Percentiles rank a stretch among this genome's conserved stretches.
Evolutionary conservation across 2,797 vertebrate species (phyloP).

Genomic region (Caiman crocodilus): DNA sequence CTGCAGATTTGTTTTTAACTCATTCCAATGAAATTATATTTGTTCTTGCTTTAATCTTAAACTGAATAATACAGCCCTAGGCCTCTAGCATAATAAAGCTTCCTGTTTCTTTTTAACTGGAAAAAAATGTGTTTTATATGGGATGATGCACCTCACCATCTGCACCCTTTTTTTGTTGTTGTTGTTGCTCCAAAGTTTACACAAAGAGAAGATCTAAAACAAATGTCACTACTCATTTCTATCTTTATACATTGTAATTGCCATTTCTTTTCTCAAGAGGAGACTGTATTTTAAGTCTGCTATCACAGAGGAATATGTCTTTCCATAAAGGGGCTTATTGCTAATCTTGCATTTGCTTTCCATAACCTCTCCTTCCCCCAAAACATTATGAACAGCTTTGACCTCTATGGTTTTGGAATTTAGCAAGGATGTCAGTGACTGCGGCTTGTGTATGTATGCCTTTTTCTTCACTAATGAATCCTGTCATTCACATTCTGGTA

Average conservation of each 20-base stretch:
- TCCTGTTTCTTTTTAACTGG: too few species aligned
- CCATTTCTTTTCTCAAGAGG: background rate
- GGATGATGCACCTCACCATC: too few species aligned
- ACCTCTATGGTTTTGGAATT: background rate
- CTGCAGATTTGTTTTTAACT: too few species aligned
- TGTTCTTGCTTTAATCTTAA: too few species aligned
- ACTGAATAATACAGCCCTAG: too few species aligned
- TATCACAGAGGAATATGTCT: background rate
- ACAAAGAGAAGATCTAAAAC: slow-evolving; percentile 20
- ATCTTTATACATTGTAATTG: slow-evolving; percentile 20
- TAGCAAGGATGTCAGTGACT: background rate
- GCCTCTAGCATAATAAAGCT: too few species aligned
- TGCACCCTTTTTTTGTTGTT: too few species aligned
- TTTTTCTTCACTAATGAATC: slow-evolving; percentile 9
- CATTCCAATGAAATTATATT: too few species aligned
- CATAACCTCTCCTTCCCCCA: background rate
- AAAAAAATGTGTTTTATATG: too few species aligned
- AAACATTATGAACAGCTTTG: slow-evolving; percentile 12
- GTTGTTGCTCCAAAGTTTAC: background rate
- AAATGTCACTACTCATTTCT: slow-evolving; percentile 32
- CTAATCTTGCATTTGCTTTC: background rate
- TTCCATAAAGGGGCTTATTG: background rate
- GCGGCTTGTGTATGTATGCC: background rate
- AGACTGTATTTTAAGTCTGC: background rate
- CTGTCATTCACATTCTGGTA: background rate